Percentiles rank a stretch among this genome's conserved stretches.
These are phyloP conservation scores for Lithophane socia DNA, from an alignment of 2,888 invertebrate genomes.

Conservation along the genomic window DNA sequence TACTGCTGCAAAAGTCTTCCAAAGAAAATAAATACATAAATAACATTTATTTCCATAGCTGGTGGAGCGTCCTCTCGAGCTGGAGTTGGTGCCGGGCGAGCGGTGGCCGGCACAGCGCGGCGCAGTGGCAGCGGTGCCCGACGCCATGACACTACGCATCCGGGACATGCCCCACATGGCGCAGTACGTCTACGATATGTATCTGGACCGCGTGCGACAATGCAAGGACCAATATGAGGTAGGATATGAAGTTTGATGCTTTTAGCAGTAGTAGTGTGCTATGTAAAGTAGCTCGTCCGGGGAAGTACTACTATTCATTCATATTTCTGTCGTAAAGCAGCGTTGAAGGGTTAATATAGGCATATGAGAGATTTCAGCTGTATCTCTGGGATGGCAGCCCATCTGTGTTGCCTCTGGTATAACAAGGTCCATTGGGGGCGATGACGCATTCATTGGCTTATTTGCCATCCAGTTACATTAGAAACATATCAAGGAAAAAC, in stretches of 20 bases:
- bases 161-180: slow-evolving; percentile 98
- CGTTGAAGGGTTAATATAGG: no score
- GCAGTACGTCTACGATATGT: slow-evolving; percentile 98
- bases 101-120: slow-evolving; percentile 93
- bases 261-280: neutral
- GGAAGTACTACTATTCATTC: no score
- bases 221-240: slow-evolving; percentile 70
- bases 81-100: slow-evolving; percentile 95
- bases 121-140: slow-evolving; percentile 82
- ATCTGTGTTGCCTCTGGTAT: neutral
- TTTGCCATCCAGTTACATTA: no score
- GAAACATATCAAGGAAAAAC: neutral
- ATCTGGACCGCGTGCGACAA: slow-evolving; percentile 93
- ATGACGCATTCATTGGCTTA: neutral
- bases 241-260: neutral
- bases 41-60: slow-evolving; percentile 84
- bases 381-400: neutral
- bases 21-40: neutral
- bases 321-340: no score
- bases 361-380: no score
- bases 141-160: slow-evolving; percentile 90
- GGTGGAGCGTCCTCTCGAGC: slow-evolving; percentile 94
- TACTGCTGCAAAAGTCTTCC: neutral
- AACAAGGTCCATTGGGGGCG: neutral
- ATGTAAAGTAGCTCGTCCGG: neutral